These are phyloP conservation scores for Mythimna vitellina DNA, from an alignment of 2,888 invertebrate genomes.

Conservation along the genomic window DNA sequence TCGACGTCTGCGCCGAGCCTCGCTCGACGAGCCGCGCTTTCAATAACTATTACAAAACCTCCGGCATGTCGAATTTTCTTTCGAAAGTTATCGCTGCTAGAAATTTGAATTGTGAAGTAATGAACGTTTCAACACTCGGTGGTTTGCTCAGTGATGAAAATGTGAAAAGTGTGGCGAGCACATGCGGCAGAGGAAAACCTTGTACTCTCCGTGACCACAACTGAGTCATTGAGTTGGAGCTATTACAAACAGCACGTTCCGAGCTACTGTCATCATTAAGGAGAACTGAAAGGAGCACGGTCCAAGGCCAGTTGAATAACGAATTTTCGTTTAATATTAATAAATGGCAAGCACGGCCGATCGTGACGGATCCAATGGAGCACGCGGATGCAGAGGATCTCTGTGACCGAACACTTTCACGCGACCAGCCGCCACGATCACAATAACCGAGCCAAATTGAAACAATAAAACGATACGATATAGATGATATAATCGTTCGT, in stretches of 20 bases:
- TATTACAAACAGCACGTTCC: slow-evolving; percentile 85
- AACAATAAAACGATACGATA: slow-evolving; percentile 74
- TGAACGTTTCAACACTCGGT: slow-evolving; percentile 66
- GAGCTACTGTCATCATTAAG: slow-evolving; percentile 89
- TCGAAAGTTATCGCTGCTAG: slow-evolving; percentile 81
- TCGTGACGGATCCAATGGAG: slow-evolving; percentile 84
- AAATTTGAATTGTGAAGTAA: slow-evolving; percentile 71
- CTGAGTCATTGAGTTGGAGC: slow-evolving; percentile 77
- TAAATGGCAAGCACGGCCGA: slow-evolving; percentile 85
- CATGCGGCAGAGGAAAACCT: slow-evolving; percentile 67
- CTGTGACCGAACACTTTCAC: slow-evolving; percentile 83
- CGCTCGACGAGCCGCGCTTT: slow-evolving; percentile 84
- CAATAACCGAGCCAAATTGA: slow-evolving; percentile 77
- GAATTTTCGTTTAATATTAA: slow-evolving; percentile 90
- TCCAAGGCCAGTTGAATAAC: slow-evolving; percentile 89
- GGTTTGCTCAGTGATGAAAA: slow-evolving; percentile 55
- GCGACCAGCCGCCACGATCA: slow-evolving; percentile 66
- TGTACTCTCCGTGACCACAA: slow-evolving; percentile 74
- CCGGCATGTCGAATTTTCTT: slow-evolving; percentile 87
- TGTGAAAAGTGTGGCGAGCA: slow-evolving; percentile 56
- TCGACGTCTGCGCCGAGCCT: slow-evolving; percentile 85
- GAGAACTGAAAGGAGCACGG: slow-evolving; percentile 88
- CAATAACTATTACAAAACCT: slow-evolving; percentile 87
- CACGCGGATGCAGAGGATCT: slow-evolving; percentile 81
- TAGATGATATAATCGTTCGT: slow-evolving; percentile 77